phyloP scores from a whole-genome alignment of 53 echinoderm and acorn worm species.

The Pentamera pediparva region DNA sequence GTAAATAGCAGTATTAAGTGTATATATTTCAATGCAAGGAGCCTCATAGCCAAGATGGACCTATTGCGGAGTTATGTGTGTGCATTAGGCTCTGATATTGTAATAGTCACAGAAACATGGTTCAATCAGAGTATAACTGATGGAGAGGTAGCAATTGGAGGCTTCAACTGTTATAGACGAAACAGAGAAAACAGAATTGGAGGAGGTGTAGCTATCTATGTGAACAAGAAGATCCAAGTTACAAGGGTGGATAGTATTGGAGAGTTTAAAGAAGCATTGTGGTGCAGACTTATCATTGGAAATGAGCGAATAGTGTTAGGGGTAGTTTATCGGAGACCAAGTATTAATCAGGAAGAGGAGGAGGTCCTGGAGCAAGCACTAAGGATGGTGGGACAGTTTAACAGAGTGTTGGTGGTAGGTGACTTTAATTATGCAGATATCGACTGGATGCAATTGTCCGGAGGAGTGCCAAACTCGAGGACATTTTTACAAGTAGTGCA shows the following conservation, averaged over 20 bases:
- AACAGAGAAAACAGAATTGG: constrained; percentile 8
- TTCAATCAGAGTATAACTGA: constrained; percentile 10
- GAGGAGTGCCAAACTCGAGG: not conserved
- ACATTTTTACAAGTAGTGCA: constrained; percentile 2
- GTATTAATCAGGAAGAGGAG: constrained; percentile 3
- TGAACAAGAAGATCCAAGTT: not conserved
- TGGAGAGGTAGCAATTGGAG: constrained; percentile 13
- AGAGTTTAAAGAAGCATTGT: constrained; percentile 8
- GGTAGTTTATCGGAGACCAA: not conserved
- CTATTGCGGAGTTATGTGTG: not conserved
- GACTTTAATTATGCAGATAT: constrained; percentile 21
- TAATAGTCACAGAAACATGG: constrained; percentile 17
- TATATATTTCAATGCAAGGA: constrained; percentile 19
- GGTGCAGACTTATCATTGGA: not conserved
- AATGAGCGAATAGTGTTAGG: not conserved
- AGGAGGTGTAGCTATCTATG: constrained; percentile 26
- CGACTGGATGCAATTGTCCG: not conserved
- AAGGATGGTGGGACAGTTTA: not conserved
- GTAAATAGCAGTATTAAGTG: constrained; percentile 4
- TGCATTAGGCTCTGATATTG: not conserved
- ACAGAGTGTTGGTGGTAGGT: not conserved
- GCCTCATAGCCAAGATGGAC: not conserved
- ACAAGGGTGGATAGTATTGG: not conserved
- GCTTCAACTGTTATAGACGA: constrained; percentile 1
- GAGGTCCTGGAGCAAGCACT: not conserved